These are phyloP conservation scores for Parambassis ranga DNA, from an alignment of 2,797 vertebrate species.

Conservation along the genomic window DNA sequence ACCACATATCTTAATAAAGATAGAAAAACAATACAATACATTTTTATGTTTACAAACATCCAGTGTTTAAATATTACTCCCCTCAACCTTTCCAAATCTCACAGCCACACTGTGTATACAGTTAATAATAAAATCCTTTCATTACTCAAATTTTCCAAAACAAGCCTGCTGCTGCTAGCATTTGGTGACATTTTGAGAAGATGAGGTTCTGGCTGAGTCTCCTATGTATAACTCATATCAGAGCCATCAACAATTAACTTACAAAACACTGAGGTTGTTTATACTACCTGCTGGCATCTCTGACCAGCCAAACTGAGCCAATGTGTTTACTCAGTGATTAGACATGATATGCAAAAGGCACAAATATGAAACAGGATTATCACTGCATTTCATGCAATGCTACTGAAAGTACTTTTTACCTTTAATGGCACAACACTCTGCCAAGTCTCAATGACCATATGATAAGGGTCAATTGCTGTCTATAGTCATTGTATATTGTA, in stretches of 20 bases:
- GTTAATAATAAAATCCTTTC: conserved; percentile 65
- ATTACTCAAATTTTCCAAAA: conserved; percentile 57
- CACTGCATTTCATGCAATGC: conserved; percentile 43
- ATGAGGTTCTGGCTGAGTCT: conserved; percentile 49
- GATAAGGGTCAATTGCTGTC: conserved; percentile 22
- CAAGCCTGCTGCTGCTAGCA: conserved; percentile 57
- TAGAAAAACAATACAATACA: conserved; percentile 20
- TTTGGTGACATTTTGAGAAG: conserved; percentile 77
- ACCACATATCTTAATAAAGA: background rate
- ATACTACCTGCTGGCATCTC: conserved; percentile 60
- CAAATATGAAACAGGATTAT: conserved; percentile 73
- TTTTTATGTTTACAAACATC: conserved; percentile 24
- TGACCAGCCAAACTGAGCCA: conserved; percentile 47
- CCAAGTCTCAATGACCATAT: conserved; percentile 2
- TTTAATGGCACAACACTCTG: conserved; percentile 23
- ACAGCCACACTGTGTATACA: conserved; percentile 19
- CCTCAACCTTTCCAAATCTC: conserved; percentile 65
- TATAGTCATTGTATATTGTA: conserved; percentile 29
- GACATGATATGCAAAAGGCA: conserved; percentile 52
- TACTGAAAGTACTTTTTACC: conserved; percentile 44
- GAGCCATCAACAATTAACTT: conserved; percentile 75
- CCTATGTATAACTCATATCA: conserved; percentile 60
- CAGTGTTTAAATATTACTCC: conserved; percentile 20
- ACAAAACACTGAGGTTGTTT: conserved; percentile 66
- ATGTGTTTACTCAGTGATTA: conserved; percentile 72